Percentiles rank a stretch among this genome's conserved stretches.
Evolutionary conservation across 2,888 invertebrate species (phyloP).

Genomic region (Cheilosia vernalis): DNA sequence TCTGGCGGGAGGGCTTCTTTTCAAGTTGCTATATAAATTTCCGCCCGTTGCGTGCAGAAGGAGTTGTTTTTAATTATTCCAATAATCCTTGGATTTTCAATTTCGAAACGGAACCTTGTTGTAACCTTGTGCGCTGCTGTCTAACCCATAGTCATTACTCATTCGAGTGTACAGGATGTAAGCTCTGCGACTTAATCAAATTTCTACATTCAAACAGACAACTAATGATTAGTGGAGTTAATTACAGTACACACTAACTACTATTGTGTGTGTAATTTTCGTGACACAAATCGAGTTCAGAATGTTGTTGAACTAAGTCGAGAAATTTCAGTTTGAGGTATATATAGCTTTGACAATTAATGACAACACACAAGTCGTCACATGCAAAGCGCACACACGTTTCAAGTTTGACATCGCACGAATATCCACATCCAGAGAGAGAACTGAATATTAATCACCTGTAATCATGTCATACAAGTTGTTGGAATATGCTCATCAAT

Average conservation of each 20-base stretch:
- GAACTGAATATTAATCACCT: slow-evolving; percentile 72
- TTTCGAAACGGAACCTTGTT: slow-evolving; percentile 6
- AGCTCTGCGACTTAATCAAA: slow-evolving; percentile 23
- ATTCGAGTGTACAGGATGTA: neutral
- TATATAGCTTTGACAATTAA: slow-evolving; percentile 3
- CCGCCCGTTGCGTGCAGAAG: neutral
- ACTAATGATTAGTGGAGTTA: slow-evolving; percentile 58
- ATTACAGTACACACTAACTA: slow-evolving; percentile 50
- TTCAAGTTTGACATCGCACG: slow-evolving; percentile 52
- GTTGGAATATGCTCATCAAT: slow-evolving; percentile 73
- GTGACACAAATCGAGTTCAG: slow-evolving; percentile 53
- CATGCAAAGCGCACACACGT: slow-evolving; percentile 16
- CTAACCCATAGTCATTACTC: neutral
- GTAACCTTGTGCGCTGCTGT: neutral
- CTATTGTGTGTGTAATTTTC: slow-evolving; percentile 55
- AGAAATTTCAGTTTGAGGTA: slow-evolving; percentile 26
- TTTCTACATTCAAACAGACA: slow-evolving; percentile 15
- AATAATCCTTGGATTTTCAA: slow-evolving; percentile 23
- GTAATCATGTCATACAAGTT: slow-evolving; percentile 74
- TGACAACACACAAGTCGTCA: slow-evolving; percentile 6
- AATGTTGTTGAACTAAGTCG: slow-evolving; percentile 39
- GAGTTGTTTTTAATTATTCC: slow-evolving; percentile 21
- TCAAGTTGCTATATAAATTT: neutral
- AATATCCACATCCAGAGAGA: slow-evolving; percentile 46
- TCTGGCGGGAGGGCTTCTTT: neutral